Conservation (phyloP, 2,888 invertebrate genomes). For the Drosophila falleni region DNA sequence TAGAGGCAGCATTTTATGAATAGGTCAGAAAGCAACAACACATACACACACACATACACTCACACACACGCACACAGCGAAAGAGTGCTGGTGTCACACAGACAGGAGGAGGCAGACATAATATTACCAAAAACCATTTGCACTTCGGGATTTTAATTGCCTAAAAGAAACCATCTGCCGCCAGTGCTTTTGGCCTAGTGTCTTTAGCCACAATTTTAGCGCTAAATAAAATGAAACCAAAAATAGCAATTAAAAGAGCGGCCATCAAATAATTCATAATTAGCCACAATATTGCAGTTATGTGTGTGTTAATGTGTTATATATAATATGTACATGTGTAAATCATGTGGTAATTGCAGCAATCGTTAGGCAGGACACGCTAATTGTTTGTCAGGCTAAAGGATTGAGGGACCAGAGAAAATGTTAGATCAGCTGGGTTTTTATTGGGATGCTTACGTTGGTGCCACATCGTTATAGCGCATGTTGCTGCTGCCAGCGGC, state of each 20-base stretch:
- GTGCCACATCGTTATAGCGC: conserved; percentile 94
- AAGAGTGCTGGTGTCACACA: conserved; percentile 10
- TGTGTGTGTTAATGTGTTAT: conserved; percentile 29
- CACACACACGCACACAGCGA: neutral
- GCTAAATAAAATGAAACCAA: conserved; percentile 82
- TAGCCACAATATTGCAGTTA: conserved; percentile 40
- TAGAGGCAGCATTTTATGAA: conserved; percentile 8
- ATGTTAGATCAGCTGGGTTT: neutral
- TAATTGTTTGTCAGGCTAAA: conserved; percentile 13
- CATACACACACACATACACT: conserved; percentile 30
- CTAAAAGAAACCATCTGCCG: conserved; percentile 86
- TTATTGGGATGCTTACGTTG: conserved; percentile 89
- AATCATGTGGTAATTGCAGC: conserved; percentile 3
- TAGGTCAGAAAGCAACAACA: conserved; percentile 36
- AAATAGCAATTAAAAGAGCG: conserved; percentile 53
- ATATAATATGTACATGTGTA: conserved; percentile 3
- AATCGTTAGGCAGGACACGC: conserved; percentile 11
- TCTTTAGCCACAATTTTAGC: conserved; percentile 83
- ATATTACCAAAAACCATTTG: conserved; percentile 57
- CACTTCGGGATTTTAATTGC: conserved; percentile 71
- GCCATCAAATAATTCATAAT: conserved; percentile 28
- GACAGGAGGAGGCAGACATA: conserved; percentile 28
- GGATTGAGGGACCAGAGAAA: conserved; percentile 23
- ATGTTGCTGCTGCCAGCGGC: conserved; percentile 88
- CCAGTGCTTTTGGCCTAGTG: conserved; percentile 85